These are phyloP conservation scores for Drosophila neonasuta DNA, from an alignment of 2,888 invertebrate genomes.

Conservation along the genomic window DNA sequence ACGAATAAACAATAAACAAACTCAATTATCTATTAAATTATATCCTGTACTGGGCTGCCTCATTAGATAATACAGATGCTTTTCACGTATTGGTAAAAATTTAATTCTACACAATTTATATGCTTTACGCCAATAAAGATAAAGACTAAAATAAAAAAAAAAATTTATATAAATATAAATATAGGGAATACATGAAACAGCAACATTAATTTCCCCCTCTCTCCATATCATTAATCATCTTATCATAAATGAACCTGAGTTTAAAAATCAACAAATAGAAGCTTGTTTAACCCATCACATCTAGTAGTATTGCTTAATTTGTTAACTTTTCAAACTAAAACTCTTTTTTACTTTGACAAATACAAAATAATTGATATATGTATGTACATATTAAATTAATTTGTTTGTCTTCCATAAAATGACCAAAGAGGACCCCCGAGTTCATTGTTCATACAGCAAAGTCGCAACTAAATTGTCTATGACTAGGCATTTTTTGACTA, in stretches of 20 bases:
- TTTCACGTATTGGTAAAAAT: no score
- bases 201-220: slow-evolving; percentile 22
- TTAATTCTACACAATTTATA: no score
- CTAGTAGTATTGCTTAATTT: slow-evolving; percentile 18
- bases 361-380: slow-evolving; percentile 20
- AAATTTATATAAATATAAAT: no score
- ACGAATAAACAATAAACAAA: slow-evolving; percentile 1
- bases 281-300: slow-evolving; percentile 9
- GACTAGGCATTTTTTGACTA: slow-evolving; percentile 24
- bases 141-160: no score
- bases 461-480: slow-evolving; percentile 21
- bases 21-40: background rate
- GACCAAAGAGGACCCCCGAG: slow-evolving; percentile 12
- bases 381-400: slow-evolving; percentile 29
- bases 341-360: slow-evolving; percentile 20
- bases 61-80: background rate
- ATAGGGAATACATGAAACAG: slow-evolving; percentile 4
- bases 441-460: slow-evolving; percentile 29
- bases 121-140: no score
- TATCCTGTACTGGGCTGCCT: background rate
- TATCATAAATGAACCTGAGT: slow-evolving; percentile 18
- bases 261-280: background rate
- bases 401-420: slow-evolving; percentile 25
- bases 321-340: slow-evolving; percentile 11
- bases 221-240: slow-evolving; percentile 41